These are phyloP conservation scores for Syrmaticus mikado DNA, from an alignment of 2,113 vertebrate species.

Conservation along the genomic window DNA sequence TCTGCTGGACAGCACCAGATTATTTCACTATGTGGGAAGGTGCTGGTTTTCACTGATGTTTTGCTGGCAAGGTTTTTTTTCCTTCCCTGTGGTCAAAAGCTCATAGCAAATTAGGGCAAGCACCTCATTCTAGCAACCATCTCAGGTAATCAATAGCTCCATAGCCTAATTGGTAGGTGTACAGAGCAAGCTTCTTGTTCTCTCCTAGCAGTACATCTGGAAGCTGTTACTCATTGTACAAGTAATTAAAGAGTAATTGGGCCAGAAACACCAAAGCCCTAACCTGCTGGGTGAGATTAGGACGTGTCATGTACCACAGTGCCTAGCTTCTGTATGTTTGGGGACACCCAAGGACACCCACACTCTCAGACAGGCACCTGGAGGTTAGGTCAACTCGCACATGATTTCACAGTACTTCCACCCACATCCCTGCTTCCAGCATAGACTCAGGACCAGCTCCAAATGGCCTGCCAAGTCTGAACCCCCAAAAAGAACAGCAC, in stretches of 20 bases:
- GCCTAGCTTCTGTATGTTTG: background rate
- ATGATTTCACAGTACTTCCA: background rate
- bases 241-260: background rate
- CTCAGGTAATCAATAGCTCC: background rate
- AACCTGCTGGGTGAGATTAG: background rate
- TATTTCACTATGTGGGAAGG: background rate
- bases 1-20: background rate
- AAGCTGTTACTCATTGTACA: background rate
- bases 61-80: background rate
- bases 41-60: background rate
- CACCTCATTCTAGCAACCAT: background rate
- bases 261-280: background rate
- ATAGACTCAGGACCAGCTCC: background rate
- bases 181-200: background rate
- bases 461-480: background rate
- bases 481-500: background rate
- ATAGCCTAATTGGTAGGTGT: background rate
- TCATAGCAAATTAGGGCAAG: background rate
- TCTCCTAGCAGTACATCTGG: background rate
- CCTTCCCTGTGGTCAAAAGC: background rate
- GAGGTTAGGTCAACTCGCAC: background rate
- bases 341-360: background rate
- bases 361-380: background rate
- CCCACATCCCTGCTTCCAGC: background rate
- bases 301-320: background rate